Evolutionary conservation across 1,140 invertebrate genomes (phyloP).

Genomic region (Conus ventricosus): DNA sequence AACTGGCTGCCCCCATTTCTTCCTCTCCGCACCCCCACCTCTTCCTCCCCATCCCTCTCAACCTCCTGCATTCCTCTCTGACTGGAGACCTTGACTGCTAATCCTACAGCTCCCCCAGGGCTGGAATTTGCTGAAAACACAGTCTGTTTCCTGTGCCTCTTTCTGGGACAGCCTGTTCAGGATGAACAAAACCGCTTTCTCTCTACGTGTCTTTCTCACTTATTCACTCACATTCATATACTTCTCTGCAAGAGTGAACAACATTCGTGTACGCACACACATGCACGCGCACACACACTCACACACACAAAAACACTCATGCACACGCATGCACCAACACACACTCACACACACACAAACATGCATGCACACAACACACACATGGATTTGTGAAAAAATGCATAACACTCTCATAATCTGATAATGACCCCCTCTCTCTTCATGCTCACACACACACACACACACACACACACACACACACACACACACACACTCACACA

Average conservation of each 20-base stretch:
- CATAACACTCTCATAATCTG: no score
- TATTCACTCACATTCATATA: neutral
- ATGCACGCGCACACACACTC: neutral
- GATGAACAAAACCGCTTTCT: neutral
- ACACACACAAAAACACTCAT: neutral
- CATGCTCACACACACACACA: neutral
- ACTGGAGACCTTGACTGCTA: constrained; percentile 2
- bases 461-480: no score
- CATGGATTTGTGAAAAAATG: no score
- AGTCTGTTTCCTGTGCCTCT: neutral
- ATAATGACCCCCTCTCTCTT: neutral
- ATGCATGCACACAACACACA: neutral
- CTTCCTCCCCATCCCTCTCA: neutral
- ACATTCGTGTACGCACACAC: no score
- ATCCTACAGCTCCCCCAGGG: neutral
- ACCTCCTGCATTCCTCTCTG: neutral
- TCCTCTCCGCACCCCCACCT: neutral
- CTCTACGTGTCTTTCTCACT: neutral
- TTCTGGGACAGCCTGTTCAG: neutral
- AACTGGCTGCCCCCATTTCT: neutral
- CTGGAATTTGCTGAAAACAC: neutral
- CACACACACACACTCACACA: neutral
- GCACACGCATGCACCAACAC: neutral
- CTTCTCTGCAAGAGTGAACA: no score
- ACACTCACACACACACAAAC: neutral